Conservation (phyloP, 2,888 invertebrate species). For the Uloborus plumipes region DNA sequence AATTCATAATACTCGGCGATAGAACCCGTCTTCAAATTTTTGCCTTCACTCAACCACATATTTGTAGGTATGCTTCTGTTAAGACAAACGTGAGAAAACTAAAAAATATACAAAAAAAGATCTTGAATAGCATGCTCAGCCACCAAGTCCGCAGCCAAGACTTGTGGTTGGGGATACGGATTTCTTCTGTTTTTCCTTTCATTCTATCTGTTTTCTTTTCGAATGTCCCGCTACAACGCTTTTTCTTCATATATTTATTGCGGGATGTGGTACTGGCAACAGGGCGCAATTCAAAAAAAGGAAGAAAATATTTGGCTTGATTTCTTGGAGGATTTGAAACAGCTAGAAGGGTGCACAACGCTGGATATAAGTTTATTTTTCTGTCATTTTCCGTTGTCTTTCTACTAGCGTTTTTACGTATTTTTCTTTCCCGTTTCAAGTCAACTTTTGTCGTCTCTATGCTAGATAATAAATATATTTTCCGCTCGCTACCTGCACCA, state of each 20-base stretch:
- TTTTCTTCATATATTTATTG: constrained; percentile 15
- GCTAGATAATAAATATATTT: constrained; percentile 45
- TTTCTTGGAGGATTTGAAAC: constrained; percentile 22
- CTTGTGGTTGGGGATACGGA: constrained; percentile 38
- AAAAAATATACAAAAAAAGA: constrained; percentile 14
- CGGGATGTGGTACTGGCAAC: neutral
- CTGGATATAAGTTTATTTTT: constrained; percentile 7
- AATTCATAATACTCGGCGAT: constrained; percentile 23
- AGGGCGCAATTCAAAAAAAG: constrained; percentile 6
- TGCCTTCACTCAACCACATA: constrained; percentile 2
- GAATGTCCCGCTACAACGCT: neutral
- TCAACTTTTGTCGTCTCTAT: constrained; percentile 21
- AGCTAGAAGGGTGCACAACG: constrained; percentile 6
- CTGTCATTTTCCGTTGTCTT: constrained; percentile 4
- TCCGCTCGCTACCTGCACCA: constrained; percentile 18
- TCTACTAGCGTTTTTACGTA: constrained; percentile 44
- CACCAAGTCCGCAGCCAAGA: constrained; percentile 26
- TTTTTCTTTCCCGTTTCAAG: constrained; percentile 13
- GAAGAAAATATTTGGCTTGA: constrained; percentile 6
- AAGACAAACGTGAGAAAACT: constrained; percentile 38
- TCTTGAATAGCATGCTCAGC: constrained; percentile 5
- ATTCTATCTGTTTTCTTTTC: constrained; percentile 19
- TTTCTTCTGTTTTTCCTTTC: constrained; percentile 21
- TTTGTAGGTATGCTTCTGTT: constrained; percentile 18
- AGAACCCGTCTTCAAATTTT: constrained; percentile 15